Evolutionary conservation across 2,888 invertebrate species (phyloP).

Genomic region (Caenorhabditis sulstoni): DNA sequence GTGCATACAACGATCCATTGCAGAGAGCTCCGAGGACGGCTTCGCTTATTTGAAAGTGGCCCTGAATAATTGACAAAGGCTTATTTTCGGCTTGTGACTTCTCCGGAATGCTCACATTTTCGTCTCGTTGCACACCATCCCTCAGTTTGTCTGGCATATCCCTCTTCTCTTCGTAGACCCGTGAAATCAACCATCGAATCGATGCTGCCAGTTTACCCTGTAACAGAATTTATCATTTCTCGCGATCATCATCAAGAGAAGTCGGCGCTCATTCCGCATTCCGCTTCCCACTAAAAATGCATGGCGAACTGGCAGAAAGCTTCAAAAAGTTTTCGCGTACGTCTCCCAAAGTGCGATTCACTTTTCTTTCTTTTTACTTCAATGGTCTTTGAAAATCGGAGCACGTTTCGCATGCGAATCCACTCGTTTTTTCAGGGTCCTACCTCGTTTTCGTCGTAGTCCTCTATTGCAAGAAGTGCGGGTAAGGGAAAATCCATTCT

Average conservation of each 20-base stretch:
- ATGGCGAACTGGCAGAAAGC: slow-evolving; percentile 44
- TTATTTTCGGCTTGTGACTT: background rate
- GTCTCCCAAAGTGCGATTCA: background rate
- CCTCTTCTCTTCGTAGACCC: slow-evolving; percentile 75
- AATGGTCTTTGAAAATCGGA: background rate
- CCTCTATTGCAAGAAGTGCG: slow-evolving; percentile 59
- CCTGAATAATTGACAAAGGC: slow-evolving; percentile 46
- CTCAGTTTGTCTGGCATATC: slow-evolving; percentile 78
- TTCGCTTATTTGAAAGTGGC: slow-evolving; percentile 67
- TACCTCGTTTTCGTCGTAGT: slow-evolving; percentile 63
- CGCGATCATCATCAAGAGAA: background rate
- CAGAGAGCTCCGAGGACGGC: slow-evolving; percentile 72
- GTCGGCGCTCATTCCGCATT: slow-evolving; percentile 36
- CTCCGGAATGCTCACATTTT: slow-evolving; percentile 64
- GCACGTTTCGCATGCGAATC: background rate
- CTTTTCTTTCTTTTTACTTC: background rate
- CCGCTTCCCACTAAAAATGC: slow-evolving; percentile 53
- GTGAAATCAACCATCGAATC: slow-evolving; percentile 78
- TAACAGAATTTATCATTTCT: slow-evolving; percentile 19
- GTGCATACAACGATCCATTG: slow-evolving; percentile 81
- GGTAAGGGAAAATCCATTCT: slow-evolving; percentile 56
- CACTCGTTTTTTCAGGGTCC: background rate
- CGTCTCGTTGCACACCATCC: slow-evolving; percentile 72
- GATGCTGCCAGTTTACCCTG: slow-evolving; percentile 79
- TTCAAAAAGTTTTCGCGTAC: slow-evolving; percentile 31